Conservation (phyloP, 1,140 invertebrate species). For the Camponotus floridanus region DNA sequence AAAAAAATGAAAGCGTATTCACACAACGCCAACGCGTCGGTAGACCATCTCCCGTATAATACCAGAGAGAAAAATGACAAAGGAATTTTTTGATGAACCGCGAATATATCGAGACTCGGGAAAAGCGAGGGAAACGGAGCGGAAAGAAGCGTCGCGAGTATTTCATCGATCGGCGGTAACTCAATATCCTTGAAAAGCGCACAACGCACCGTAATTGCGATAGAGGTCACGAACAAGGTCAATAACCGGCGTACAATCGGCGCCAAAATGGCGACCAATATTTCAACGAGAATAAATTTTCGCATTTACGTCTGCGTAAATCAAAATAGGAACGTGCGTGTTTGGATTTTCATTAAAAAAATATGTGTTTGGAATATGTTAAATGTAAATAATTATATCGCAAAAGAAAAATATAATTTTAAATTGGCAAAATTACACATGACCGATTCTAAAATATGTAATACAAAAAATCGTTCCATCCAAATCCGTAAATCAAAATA, state of each 20-base stretch:
- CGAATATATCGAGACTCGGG: slow-evolving; percentile 53
- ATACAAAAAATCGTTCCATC: no score
- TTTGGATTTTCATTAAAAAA: no score
- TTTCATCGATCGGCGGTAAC: slow-evolving; percentile 66
- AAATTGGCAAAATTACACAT: not conserved
- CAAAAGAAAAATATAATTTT: not conserved
- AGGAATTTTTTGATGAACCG: slow-evolving; percentile 62
- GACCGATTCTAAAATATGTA: not conserved
- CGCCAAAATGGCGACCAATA: slow-evolving; percentile 26
- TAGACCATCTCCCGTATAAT: not conserved
- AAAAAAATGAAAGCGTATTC: not conserved
- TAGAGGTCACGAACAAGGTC: slow-evolving; percentile 70
- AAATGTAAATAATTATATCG: not conserved
- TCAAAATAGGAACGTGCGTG: no score
- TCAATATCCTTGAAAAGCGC: slow-evolving; percentile 73
- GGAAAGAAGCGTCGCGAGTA: slow-evolving; percentile 24
- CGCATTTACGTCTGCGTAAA: not conserved
- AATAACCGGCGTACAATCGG: slow-evolving; percentile 67
- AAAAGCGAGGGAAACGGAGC: slow-evolving; percentile 23
- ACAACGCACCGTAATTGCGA: slow-evolving; percentile 67
- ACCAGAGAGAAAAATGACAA: not conserved
- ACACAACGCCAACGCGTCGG: not conserved
- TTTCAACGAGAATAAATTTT: not conserved
- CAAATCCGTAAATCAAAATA: no score
- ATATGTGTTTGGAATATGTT: no score